Conservation (phyloP, 2,888 invertebrate genomes). For the Dilophus febrilis region DNA sequence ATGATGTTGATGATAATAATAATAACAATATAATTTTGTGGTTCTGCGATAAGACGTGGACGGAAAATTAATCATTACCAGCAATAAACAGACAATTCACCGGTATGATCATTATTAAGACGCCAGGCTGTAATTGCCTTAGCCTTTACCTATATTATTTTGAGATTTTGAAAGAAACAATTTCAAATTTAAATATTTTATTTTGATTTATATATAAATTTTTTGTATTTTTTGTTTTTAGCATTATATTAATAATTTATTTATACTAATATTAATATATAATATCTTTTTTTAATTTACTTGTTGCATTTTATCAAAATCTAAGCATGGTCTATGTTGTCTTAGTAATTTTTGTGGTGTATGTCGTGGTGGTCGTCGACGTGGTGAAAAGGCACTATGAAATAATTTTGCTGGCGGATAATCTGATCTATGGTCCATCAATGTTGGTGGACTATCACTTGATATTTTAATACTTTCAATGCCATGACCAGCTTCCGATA, state of each 20-base stretch:
- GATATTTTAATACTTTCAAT: conserved; percentile 32
- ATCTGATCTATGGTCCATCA: conserved; percentile 27
- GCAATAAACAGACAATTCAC: conserved; percentile 62
- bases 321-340: conserved; percentile 73
- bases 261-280: not conserved
- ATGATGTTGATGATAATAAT: too few relatives aligned
- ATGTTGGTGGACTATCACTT: conserved; percentile 24
- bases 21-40: too few relatives aligned
- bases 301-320: conserved; percentile 96
- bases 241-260: too few relatives aligned
- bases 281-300: conserved; percentile 39
- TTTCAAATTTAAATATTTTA: not conserved
- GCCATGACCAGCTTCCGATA: conserved; percentile 31
- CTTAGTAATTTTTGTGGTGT: conserved; percentile 35
- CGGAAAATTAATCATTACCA: conserved; percentile 40
- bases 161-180: too few relatives aligned
- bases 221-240: too few relatives aligned
- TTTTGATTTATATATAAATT: too few relatives aligned
- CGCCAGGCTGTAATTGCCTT: conserved; percentile 61
- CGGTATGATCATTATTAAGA: conserved; percentile 48
- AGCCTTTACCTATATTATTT: conserved; percentile 43
- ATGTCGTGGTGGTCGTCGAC: conserved; percentile 43
- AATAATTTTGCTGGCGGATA: conserved; percentile 35
- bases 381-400: conserved; percentile 40
- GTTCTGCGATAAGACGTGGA: conserved; percentile 9